A percentile compares a stretch with the other conserved stretches of the same genome.
These are phyloP conservation scores for Apamea epomidion DNA, from an alignment of 2,888 invertebrate species.

Conservation along the genomic window DNA sequence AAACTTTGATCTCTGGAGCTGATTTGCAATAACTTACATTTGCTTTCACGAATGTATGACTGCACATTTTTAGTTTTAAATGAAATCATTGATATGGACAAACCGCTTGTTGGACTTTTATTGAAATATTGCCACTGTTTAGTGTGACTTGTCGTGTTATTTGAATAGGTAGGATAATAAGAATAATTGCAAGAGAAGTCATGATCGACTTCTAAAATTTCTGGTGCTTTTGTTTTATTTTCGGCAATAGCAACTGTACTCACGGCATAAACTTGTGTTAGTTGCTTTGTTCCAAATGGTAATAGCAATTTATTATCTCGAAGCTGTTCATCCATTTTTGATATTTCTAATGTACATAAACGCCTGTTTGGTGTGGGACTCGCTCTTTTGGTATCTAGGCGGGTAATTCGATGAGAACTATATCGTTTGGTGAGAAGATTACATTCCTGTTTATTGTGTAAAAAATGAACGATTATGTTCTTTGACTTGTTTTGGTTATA, in stretches of 20 bases:
- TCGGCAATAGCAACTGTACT: slow-evolving; percentile 31
- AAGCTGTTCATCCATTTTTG: slow-evolving; percentile 22
- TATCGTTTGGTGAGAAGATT: neutral
- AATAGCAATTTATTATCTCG: slow-evolving; percentile 15
- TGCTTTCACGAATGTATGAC: slow-evolving; percentile 25
- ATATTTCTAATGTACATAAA: slow-evolving; percentile 26
- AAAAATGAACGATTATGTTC: slow-evolving; percentile 11
- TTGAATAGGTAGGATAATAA: slow-evolving; percentile 12
- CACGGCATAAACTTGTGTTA: slow-evolving; percentile 31
- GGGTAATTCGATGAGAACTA: neutral
- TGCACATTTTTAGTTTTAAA: slow-evolving; percentile 32
- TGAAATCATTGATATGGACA: slow-evolving; percentile 45
- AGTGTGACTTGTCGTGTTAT: slow-evolving; percentile 11
- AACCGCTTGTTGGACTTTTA: slow-evolving; percentile 17
- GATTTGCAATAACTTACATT: slow-evolving; percentile 27
- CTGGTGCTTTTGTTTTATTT: slow-evolving; percentile 21
- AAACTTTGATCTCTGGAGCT: slow-evolving; percentile 21
- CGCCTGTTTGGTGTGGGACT: slow-evolving; percentile 11
- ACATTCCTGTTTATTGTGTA: slow-evolving; percentile 15
- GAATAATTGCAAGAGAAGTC: slow-evolving; percentile 8
- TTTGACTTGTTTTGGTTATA: slow-evolving; percentile 4
- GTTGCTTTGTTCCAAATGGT: slow-evolving; percentile 21
- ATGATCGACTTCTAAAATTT: slow-evolving; percentile 21
- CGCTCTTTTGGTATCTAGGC: neutral
- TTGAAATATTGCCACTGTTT: slow-evolving; percentile 36